These are phyloP conservation scores for Magallana ariakensis DNA, from an alignment of 1,140 invertebrate species.

Conservation along the genomic window DNA sequence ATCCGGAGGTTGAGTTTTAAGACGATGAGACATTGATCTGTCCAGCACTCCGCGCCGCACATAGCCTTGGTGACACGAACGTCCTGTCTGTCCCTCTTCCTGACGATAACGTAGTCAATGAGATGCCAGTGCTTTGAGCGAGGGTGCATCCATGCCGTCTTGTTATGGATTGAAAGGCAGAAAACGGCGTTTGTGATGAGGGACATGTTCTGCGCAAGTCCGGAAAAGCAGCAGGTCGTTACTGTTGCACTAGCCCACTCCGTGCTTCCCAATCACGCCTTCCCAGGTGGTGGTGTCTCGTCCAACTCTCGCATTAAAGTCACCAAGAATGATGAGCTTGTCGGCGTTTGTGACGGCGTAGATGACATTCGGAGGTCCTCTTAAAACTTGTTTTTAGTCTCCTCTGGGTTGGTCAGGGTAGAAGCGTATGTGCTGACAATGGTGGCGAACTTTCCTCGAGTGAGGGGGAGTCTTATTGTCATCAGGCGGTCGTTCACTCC, in stretches of 20 bases:
- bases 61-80: not conserved
- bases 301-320: constrained; percentile 19
- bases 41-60: not conserved
- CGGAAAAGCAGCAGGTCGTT: constrained; percentile 56
- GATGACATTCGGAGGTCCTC: constrained; percentile 10
- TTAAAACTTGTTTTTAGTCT: not conserved
- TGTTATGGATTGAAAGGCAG: not conserved
- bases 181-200: constrained; percentile 62
- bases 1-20: not conserved
- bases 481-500: too few relatives aligned
- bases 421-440: too few relatives aligned
- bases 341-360: not conserved
- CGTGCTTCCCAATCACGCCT: constrained; percentile 57
- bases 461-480: too few relatives aligned
- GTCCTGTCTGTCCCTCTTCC: not conserved
- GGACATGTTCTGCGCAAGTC: constrained; percentile 51
- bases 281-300: constrained; percentile 38
- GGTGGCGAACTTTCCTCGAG: too few relatives aligned
- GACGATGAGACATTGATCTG: too few relatives aligned
- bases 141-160: not conserved
- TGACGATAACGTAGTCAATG: too few relatives aligned
- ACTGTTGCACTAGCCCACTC: constrained; percentile 58
- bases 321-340: too few relatives aligned
- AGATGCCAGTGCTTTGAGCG: not conserved
- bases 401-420: too few relatives aligned